phyloP scores from a whole-genome alignment of 1,140 invertebrate species.

The Ceratosolen fusciceps region DNA sequence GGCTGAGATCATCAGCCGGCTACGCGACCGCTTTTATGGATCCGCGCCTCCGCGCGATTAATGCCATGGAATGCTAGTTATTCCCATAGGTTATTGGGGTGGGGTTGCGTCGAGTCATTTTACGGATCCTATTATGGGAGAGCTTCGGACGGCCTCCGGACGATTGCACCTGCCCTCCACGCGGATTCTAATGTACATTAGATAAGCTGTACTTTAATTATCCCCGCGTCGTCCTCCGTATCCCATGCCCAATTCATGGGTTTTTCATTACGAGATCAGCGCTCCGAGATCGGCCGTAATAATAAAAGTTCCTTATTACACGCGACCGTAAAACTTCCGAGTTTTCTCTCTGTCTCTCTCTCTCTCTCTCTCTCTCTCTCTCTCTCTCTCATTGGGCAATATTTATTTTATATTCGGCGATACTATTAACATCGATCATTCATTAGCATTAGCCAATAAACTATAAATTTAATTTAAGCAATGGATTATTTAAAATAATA shows the following conservation, averaged over 20 bases:
- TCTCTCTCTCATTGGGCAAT: background rate
- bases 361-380: too few species aligned
- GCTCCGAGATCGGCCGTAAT: background rate
- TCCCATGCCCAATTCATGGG: background rate
- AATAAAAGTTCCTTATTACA: background rate
- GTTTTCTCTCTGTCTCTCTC: too few species aligned
- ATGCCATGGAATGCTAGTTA: background rate
- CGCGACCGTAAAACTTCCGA: background rate
- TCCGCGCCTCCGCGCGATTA: background rate
- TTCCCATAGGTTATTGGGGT: background rate
- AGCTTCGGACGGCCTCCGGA: background rate
- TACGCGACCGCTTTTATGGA: too few species aligned
- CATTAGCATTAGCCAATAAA: background rate
- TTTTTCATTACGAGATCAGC: background rate
- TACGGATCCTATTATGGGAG: background rate
- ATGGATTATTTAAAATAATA: too few species aligned
- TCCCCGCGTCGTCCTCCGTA: background rate
- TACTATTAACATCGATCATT: background rate
- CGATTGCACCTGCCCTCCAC: background rate
- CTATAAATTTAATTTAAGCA: background rate
- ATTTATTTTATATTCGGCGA: background rate
- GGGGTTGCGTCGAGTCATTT: background rate
- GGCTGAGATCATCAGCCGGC: too few species aligned
- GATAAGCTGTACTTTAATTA: background rate
- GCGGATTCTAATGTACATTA: background rate